Percentiles rank a stretch among this genome's conserved stretches.
Conservation (phyloP, 2,113 vertebrate genomes). For the Numida meleagris region DNA sequence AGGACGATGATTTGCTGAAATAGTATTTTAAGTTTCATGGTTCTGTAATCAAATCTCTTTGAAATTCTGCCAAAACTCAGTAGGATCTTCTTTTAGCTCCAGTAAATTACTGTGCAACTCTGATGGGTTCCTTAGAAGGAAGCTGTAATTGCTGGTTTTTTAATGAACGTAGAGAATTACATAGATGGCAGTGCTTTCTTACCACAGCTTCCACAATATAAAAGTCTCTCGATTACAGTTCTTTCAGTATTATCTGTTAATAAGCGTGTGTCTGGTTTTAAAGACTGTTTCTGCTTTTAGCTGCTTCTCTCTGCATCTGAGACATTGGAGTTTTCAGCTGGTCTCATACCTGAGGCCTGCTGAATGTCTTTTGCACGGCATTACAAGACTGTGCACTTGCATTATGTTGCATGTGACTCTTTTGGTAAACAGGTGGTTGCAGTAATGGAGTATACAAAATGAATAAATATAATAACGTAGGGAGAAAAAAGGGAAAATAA, state of each 20-base stretch:
- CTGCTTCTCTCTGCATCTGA: background rate
- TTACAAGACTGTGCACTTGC: background rate
- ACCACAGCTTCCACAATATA: background rate
- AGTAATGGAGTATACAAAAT: background rate
- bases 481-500: background rate
- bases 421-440: background rate
- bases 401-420: background rate
- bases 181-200: background rate
- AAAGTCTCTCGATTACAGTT: too few relatives aligned
- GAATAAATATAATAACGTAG: background rate
- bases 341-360: background rate
- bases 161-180: background rate
- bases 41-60: background rate
- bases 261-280: background rate
- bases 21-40: background rate
- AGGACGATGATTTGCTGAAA: background rate
- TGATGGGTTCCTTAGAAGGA: background rate
- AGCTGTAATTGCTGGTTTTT: background rate
- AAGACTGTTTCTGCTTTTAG: background rate
- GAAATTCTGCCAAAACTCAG: background rate
- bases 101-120: background rate
- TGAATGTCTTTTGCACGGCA: background rate
- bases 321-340: background rate
- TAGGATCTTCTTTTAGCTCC: background rate
- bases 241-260: too few relatives aligned